A percentile compares a stretch with the other conserved stretches of the same genome.
phyloP scores from a whole-genome alignment of 2,888 invertebrate species.

The Brenthis ino region DNA sequence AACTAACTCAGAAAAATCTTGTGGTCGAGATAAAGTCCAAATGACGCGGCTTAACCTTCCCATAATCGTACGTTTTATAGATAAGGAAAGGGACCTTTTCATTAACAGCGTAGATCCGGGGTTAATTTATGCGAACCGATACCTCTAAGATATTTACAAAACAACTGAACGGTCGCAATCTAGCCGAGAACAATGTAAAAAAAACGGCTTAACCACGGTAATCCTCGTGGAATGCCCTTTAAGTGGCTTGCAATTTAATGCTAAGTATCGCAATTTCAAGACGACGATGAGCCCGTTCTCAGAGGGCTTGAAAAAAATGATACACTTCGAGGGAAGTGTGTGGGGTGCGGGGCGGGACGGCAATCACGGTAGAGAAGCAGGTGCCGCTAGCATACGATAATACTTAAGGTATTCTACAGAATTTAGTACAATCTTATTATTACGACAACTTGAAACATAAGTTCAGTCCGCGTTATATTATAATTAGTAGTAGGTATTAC shows the following conservation, averaged over 20 bases:
- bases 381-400: conserved; percentile 60
- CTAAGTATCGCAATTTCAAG: conserved; percentile 78
- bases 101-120: conserved; percentile 71
- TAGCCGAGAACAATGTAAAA: conserved; percentile 65
- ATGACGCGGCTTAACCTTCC: conserved; percentile 58
- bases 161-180: conserved; percentile 69
- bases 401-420: conserved; percentile 64
- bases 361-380: conserved; percentile 72
- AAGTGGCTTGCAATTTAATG: conserved; percentile 78
- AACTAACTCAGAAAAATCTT: conserved; percentile 48
- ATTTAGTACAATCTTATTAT: conserved; percentile 46
- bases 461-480: conserved; percentile 43
- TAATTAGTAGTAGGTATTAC: conserved; percentile 16
- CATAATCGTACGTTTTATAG: conserved; percentile 73
- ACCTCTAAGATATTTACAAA: conserved; percentile 80
- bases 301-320: conserved; percentile 75
- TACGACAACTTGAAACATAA: conserved; percentile 51
- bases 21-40: conserved; percentile 59
- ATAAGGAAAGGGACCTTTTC: conserved; percentile 74
- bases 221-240: conserved; percentile 71
- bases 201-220: conserved; percentile 63
- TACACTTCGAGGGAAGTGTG: conserved; percentile 51
- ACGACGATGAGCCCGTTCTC: conserved; percentile 61
- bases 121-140: conserved; percentile 72
- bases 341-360: conserved; percentile 49